Conservation (phyloP, 2,113 vertebrate genomes). For the Anoplopoma fimbria region DNA sequence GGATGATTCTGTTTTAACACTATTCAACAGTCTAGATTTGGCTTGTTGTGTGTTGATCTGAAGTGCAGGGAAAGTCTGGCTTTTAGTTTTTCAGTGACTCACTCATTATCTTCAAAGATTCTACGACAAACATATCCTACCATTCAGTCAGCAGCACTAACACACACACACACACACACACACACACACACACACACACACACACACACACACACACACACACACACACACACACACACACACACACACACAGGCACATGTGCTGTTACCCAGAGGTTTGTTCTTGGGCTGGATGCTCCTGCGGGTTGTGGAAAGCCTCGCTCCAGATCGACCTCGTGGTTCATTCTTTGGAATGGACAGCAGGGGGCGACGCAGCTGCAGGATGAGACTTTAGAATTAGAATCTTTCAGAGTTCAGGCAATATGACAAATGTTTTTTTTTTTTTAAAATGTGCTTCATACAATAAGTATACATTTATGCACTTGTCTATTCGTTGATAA, state of each 20-base stretch:
- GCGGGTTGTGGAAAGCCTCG: conserved; percentile 94
- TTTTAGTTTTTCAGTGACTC: background rate
- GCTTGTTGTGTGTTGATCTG: conserved; percentile 42
- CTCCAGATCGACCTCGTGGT: conserved; percentile 87
- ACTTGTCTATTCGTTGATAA: background rate
- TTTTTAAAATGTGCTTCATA: background rate
- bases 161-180: background rate
- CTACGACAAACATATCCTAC: background rate
- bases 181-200: background rate
- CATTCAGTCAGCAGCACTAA: background rate
- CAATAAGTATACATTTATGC: no score
- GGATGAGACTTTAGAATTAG: background rate
- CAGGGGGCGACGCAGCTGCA: conserved; percentile 92
- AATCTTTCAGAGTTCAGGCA: background rate
- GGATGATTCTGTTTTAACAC: background rate
- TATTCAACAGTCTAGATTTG: background rate
- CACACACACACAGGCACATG: background rate
- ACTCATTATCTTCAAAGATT: background rate
- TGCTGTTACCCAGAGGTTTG: conserved; percentile 88
- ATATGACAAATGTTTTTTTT: background rate
- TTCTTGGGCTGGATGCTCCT: conserved; percentile 96
- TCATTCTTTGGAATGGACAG: conserved; percentile 95
- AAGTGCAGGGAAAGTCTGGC: conserved; percentile 23
- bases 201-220: background rate
- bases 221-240: conserved; percentile 19